Conservation (phyloP, 2,113 vertebrate species). For the Lonchura striata region DNA sequence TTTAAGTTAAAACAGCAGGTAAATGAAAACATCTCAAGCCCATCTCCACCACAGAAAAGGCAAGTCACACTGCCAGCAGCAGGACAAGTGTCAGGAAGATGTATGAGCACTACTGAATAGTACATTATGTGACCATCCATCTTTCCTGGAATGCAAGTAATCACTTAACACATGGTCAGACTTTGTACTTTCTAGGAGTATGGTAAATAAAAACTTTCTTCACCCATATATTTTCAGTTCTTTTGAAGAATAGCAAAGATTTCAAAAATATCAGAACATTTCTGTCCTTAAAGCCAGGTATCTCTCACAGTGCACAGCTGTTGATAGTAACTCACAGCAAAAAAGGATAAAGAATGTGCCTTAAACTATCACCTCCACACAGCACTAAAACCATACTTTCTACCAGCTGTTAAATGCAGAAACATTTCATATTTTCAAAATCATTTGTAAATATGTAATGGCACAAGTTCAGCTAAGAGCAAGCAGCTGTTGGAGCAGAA, state of each 20-base stretch:
- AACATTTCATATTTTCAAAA: not conserved
- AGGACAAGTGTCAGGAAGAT: not conserved
- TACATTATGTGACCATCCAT: not conserved
- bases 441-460: not conserved
- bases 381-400: not conserved
- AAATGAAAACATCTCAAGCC: not conserved
- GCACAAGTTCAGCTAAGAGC: not conserved
- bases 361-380: not conserved
- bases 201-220: not conserved
- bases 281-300: not conserved
- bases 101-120: not conserved
- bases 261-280: not conserved
- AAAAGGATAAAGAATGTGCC: not conserved
- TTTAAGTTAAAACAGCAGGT: not conserved
- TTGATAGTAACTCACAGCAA: not conserved
- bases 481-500: not conserved
- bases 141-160: not conserved
- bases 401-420: not conserved
- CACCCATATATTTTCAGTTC: not conserved
- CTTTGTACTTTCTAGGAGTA: not conserved
- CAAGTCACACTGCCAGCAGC: not conserved
- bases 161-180: not conserved
- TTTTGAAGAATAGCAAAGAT: not conserved
- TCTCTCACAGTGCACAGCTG: not conserved
- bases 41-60: not conserved